phyloP scores from a whole-genome alignment of 1,140 invertebrate genomes.

The Lasioglossum albipes region DNA sequence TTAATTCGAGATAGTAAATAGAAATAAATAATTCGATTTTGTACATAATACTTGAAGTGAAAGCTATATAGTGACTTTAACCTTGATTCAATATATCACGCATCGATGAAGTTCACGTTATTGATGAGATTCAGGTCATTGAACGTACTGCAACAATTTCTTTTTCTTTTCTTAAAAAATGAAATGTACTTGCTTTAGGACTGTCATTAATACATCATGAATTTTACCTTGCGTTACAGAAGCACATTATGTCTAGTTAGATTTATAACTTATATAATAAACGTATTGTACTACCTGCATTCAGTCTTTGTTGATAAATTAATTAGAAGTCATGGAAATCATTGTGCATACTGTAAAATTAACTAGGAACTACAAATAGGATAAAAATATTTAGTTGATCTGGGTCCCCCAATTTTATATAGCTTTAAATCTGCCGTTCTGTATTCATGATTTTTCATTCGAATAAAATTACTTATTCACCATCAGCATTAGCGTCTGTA shows the following conservation, averaged over 20 bases:
- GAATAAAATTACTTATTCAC: constrained; percentile 10
- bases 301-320: constrained; percentile 77
- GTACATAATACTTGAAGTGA: constrained; percentile 28
- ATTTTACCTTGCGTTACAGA: constrained; percentile 24
- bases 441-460: constrained; percentile 1
- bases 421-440: constrained; percentile 15
- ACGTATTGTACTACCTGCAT: constrained; percentile 71
- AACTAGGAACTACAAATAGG: constrained; percentile 71
- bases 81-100: constrained; percentile 12
- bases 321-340: constrained; percentile 66
- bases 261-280: constrained; percentile 47
- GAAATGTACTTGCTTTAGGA: constrained; percentile 11
- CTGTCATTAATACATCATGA: constrained; percentile 4
- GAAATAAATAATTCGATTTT: constrained; percentile 38
- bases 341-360: constrained; percentile 56
- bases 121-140: not conserved
- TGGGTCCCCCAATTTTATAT: constrained; percentile 50
- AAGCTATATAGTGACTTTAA: constrained; percentile 3
- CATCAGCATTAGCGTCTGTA: constrained; percentile 40
- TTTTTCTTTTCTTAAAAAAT: not conserved
- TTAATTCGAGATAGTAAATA: constrained; percentile 24
- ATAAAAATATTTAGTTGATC: constrained; percentile 52
- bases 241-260: constrained; percentile 42
- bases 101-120: constrained; percentile 5
- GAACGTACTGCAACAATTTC: not conserved